A percentile compares a stretch with the other conserved stretches of the same genome.
phyloP scores from a whole-genome alignment of 2,797 vertebrate species.

The Lemur catta region DNA sequence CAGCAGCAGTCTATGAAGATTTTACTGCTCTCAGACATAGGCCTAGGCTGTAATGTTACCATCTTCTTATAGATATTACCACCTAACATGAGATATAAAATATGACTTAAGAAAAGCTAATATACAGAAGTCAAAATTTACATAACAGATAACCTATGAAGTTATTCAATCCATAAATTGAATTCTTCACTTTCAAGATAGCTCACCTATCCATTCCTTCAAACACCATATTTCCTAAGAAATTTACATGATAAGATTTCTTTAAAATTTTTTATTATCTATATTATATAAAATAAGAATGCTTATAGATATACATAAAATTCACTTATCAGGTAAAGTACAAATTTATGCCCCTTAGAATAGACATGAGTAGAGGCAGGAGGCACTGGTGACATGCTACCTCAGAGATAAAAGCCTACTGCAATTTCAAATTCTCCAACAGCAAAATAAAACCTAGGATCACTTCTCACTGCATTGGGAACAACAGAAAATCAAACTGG shows the following conservation, averaged over 20 bases:
- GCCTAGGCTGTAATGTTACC: background rate
- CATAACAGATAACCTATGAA: background rate
- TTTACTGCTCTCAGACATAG: background rate
- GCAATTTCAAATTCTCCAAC: background rate
- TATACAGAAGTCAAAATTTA: conserved; percentile 22
- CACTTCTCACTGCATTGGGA: background rate
- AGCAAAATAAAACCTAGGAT: background rate
- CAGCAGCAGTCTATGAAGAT: background rate
- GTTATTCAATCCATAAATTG: background rate
- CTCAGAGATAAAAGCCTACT: background rate
- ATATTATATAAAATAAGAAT: background rate
- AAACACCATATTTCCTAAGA: background rate
- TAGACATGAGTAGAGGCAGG: background rate
- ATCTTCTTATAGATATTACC: background rate
- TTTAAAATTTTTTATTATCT: background rate
- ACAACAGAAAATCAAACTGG: background rate
- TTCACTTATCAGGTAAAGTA: background rate
- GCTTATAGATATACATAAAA: background rate
- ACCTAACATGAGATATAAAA: background rate
- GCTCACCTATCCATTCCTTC: background rate
- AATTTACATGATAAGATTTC: background rate
- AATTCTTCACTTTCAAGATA: conserved; percentile 36
- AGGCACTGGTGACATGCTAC: background rate
- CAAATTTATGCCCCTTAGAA: background rate
- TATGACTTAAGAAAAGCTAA: background rate